Conservation (phyloP, 1,140 invertebrate genomes). For the Platorchestia sp. region DNA sequence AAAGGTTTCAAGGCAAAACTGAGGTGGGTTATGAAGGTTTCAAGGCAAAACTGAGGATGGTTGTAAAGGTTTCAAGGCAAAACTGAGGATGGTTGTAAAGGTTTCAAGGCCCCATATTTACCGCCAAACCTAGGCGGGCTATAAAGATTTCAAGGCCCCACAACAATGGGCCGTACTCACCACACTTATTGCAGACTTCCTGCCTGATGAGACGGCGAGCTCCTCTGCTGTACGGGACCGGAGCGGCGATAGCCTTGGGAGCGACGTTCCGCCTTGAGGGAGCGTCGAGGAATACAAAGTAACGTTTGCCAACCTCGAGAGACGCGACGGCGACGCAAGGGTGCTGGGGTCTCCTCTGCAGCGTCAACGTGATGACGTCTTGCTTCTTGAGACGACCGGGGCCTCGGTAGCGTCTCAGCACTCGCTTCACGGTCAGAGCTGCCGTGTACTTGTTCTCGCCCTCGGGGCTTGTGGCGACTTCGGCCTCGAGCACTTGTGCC, state of each 20-base stretch:
- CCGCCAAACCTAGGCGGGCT: neutral
- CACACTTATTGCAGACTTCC: slow-evolving; percentile 44
- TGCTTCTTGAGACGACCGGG: slow-evolving; percentile 33
- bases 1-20: no score
- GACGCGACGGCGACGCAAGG: slow-evolving; percentile 40
- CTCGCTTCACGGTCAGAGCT: slow-evolving; percentile 28
- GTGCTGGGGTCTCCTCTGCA: neutral
- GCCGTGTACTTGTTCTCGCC: slow-evolving; percentile 30
- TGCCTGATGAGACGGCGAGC: slow-evolving; percentile 31
- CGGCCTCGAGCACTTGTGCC: slow-evolving; percentile 17
- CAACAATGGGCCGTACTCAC: slow-evolving; percentile 3
- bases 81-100: neutral
- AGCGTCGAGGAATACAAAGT: slow-evolving; percentile 33
- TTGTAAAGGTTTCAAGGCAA: neutral
- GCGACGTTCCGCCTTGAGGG: slow-evolving; percentile 17
- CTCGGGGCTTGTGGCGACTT: slow-evolving; percentile 13
- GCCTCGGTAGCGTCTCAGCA: neutral
- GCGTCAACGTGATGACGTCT: slow-evolving; percentile 20
- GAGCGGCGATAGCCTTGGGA: slow-evolving; percentile 17
- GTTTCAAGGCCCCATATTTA: neutral
- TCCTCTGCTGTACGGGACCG: slow-evolving; percentile 9
- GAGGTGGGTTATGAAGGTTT: no score
- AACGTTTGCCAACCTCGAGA: slow-evolving; percentile 33
- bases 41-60: no score
- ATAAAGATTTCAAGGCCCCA: neutral